Conservation (phyloP, 2,797 vertebrate genomes). For the Anolis apletophallus region DNA sequence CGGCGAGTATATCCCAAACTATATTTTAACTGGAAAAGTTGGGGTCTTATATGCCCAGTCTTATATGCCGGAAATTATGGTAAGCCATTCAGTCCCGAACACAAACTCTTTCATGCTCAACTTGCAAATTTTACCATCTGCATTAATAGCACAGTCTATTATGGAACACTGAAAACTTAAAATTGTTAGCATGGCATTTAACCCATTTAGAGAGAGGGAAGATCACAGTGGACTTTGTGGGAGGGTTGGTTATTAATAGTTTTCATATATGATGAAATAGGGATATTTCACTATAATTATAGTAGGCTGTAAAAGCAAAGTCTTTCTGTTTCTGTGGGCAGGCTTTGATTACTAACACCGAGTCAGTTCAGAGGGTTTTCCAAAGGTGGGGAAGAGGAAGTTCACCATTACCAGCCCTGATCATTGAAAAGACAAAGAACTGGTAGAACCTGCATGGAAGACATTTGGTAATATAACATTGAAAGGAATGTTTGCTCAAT, state of each 20-base stretch:
- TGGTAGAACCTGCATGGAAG: no score
- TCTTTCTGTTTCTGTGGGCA: no score
- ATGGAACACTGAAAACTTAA: not conserved
- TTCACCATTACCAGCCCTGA: no score
- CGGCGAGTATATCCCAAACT: no score
- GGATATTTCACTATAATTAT: not conserved
- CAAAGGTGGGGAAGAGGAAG: not conserved
- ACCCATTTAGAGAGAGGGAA: not conserved
- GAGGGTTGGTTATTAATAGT: not conserved
- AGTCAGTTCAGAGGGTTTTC: not conserved
- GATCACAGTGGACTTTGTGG: not conserved
- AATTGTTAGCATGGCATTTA: not conserved
- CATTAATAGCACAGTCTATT: no score
- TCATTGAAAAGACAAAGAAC: no score
- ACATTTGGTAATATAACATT: no score
- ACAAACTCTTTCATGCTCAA: not conserved
- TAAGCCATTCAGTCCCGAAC: not conserved
- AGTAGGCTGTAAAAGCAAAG: not conserved
- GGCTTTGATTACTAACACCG: no score
- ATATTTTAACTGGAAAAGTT: no score
- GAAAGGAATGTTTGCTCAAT: no score
- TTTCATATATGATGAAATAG: not conserved
- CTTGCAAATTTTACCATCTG: not conserved
- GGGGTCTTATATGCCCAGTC: no score
- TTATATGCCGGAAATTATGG: no score